phyloP scores from a whole-genome alignment of 1,140 invertebrate species.

The Papilio glaucus region DNA sequence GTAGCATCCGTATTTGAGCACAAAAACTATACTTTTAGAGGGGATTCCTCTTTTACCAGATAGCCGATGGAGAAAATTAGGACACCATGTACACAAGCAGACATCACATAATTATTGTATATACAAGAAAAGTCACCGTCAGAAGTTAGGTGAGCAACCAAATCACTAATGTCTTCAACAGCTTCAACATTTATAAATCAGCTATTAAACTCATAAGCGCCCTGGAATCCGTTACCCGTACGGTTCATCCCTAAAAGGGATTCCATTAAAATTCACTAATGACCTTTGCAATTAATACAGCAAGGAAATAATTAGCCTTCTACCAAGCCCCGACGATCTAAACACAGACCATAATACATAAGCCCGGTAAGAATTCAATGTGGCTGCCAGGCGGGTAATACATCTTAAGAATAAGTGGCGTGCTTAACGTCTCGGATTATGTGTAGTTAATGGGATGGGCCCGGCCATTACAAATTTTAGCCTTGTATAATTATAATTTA shows the following conservation, averaged over 20 bases:
- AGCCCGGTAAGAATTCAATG: constrained; percentile 19
- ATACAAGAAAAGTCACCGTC: too few relatives aligned
- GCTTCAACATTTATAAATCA: too few relatives aligned
- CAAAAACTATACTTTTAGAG: too few relatives aligned
- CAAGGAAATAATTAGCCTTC: constrained; percentile 27
- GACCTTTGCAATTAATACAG: constrained; percentile 28
- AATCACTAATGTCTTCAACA: too few relatives aligned
- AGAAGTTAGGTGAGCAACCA: too few relatives aligned
- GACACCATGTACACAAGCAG: too few relatives aligned
- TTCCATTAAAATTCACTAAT: constrained; percentile 35
- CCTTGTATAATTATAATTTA: constrained; percentile 32
- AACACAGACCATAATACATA: background rate
- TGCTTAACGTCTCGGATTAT: constrained; percentile 51
- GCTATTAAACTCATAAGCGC: too few relatives aligned
- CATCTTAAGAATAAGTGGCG: constrained; percentile 49
- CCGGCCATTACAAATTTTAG: constrained; percentile 47
- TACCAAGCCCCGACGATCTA: background rate
- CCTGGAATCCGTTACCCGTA: too few relatives aligned
- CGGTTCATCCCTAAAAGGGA: constrained; percentile 6
- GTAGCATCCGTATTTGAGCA: too few relatives aligned
- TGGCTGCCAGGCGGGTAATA: constrained; percentile 34
- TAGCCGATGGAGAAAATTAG: too few relatives aligned
- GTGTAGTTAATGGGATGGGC: constrained; percentile 38
- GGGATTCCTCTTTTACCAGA: too few relatives aligned
- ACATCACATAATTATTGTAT: too few relatives aligned